Conservation (phyloP, 1,140 invertebrate genomes). For the Lordiphosa clarofinis region DNA sequence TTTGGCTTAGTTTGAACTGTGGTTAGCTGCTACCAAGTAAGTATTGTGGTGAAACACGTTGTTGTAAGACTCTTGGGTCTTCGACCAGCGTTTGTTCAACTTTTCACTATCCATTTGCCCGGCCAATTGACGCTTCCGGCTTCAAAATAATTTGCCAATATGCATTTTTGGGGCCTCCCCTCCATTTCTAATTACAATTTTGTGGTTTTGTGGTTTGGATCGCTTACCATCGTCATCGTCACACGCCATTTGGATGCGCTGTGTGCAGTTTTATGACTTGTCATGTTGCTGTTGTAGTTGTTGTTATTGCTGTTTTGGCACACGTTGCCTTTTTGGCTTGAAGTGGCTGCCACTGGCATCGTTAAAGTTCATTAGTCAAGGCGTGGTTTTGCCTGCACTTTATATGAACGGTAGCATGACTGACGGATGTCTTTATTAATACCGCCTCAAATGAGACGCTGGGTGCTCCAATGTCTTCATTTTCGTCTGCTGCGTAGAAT, state of each 20-base stretch:
- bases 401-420: slow-evolving; percentile 3
- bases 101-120: slow-evolving; percentile 25
- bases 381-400: slow-evolving; percentile 1
- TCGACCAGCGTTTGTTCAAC: slow-evolving; percentile 28
- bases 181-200: slow-evolving; percentile 25
- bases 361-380: slow-evolving; percentile 4
- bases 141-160: slow-evolving; percentile 40
- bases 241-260: background rate
- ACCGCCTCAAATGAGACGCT: background rate
- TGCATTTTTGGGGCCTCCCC: slow-evolving; percentile 35
- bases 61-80: slow-evolving; percentile 5
- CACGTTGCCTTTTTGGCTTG: slow-evolving; percentile 18
- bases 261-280: slow-evolving; percentile 19
- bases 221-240: slow-evolving; percentile 6
- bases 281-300: slow-evolving; percentile 16
- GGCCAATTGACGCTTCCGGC: slow-evolving; percentile 1
- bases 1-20: no score
- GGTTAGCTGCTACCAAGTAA: no score
- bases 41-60: no score
- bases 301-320: slow-evolving; percentile 17
- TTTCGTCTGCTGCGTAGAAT: no score
- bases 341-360: slow-evolving; percentile 8
- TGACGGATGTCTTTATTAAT: slow-evolving; percentile 1
- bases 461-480: no score
- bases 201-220: slow-evolving; percentile 18